Base-by-base conservation (phyloP, 2,113 vertebrate species). In the Nannospalax galili region DNA sequence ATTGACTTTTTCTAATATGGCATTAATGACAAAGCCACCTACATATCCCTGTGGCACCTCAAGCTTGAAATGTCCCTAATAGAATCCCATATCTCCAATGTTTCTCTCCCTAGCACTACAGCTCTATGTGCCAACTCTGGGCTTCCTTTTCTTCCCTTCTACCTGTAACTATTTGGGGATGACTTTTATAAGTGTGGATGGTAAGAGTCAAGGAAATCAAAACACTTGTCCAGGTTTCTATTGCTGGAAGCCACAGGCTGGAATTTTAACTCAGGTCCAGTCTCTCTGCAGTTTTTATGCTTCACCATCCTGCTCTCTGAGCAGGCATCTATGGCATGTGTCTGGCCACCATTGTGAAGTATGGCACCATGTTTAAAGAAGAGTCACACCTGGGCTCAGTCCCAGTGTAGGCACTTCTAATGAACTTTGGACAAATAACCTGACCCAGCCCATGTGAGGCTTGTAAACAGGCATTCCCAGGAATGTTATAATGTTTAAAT, bases 131-230 rank as follows among this genome's bases (percentile, higher is more conserved):
- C 0, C 8, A 30, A 69, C 32, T 85, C 45, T 14, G 16, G 7
- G 32, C 42, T 64, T 84, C 32, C 30, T 52, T 37, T 56, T 14
- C 64, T 67, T 64, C 14, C 24, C 65, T 93, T 74, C 69, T 5
- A 48, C 2, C 85, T 12, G 77, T 24, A n/a, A 35, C 84, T 72
- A 93, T 42, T 22, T 20, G 37, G 42, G n/a, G 30, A 5, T 17
- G 73, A 5, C 16, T 15, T 58, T 69, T 28, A 3, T 58, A 84
- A 75, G 73, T 2, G 24, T 28, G 20, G 74, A 88, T 82, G 65
- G 24, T 52, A 70, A 97, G 32, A 75, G 32, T 84, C 37, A 45
- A 52, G 90, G 88, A 95, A 95, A 64, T 45, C 24, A n/a, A 58
- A 48, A 7, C 58, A 86, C 30, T 15, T 56, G 42, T 60, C 22